Evolutionary conservation across 2,888 invertebrate genomes (phyloP), one percentile per base, ranked within the genome.

Genomic region (Didymodactylos carnosus): DNA sequence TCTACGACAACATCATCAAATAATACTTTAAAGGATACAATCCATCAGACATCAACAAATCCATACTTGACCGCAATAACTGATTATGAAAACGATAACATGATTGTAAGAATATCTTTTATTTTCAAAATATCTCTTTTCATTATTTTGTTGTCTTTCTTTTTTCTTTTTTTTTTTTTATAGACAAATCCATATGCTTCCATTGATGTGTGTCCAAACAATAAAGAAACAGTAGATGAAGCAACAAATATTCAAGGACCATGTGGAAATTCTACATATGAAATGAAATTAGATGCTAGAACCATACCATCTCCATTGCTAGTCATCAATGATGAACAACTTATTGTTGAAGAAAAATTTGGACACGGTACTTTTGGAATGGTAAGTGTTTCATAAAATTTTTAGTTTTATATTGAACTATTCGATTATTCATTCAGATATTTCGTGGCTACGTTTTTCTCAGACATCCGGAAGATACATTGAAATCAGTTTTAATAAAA

Each of bases 181-280:
- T 62, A 62, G 62, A 62, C 62, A 25, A 62, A 62, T 29, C 62
- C 62, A 62, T 62, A 62, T 62, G 62, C 62, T 62, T 62, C 62
- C 10, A 62, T 62, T 62, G 62, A 62, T 35, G 8, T 27, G n/a
- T 62, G 16, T 35, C 19, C 29, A 35, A 16, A 62, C 29, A 62
- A 10, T 2, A 35, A n/a, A 2, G 10, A 35, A 35, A 35, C n/a
- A 35, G 35, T 35, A 19, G 35, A 62, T 35, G 10, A 8, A 35
- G n/a, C 27, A 35, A 35, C 10, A 62, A 62, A 13, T 62, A 16
- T 62, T 35, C 62, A 62, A 19, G 62, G 62, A 10, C 62, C 62
- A 16, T 62, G 62, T 35, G 62, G 62, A 3, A 62, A 62, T 62
- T 27, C 35, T 35, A 35, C 14, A n/a, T 62, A 62, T 62, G 19